Evolutionary conservation across 2,113 vertebrate species (phyloP).

Genomic region (Phalacrocorax brasilianus): DNA sequence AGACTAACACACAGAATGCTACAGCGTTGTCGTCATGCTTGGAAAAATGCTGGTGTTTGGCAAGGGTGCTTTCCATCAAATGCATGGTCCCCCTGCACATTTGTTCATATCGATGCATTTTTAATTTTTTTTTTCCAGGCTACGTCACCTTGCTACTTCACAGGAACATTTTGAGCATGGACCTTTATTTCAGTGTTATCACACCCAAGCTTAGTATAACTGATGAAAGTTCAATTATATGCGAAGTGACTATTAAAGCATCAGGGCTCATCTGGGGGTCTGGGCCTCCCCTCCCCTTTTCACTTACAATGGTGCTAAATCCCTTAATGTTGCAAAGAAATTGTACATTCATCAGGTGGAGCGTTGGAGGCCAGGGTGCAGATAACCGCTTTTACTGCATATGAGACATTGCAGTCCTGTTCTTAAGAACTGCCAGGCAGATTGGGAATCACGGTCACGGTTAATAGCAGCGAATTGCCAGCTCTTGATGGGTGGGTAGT

Average conservation of each 20-base stretch:
- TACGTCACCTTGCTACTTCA: background rate
- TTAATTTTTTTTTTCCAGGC: background rate
- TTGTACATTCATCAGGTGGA: slow-evolving; percentile 71
- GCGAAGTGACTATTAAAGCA: slow-evolving; percentile 73
- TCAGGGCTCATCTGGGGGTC: slow-evolving; percentile 70
- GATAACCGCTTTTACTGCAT: slow-evolving; percentile 79
- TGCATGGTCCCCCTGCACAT: background rate
- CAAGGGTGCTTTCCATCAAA: background rate
- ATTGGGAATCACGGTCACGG: slow-evolving; percentile 83
- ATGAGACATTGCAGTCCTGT: slow-evolving; percentile 78
- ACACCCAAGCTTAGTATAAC: slow-evolving; percentile 63
- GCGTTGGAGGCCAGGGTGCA: slow-evolving; percentile 75
- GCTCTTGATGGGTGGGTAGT: slow-evolving; percentile 86
- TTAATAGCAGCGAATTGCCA: slow-evolving; percentile 85
- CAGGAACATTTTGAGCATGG: background rate
- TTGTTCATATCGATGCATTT: background rate
- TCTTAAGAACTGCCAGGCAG: slow-evolving; percentile 81
- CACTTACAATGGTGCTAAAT: slow-evolving; percentile 63
- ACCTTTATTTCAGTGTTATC: slow-evolving; percentile 38
- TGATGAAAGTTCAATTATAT: slow-evolving; percentile 74
- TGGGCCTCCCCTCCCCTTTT: slow-evolving; percentile 64
- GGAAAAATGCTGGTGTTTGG: background rate
- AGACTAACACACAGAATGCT: background rate
- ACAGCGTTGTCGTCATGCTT: background rate
- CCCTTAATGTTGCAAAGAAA: slow-evolving; percentile 70